A percentile compares a stretch with the other conserved stretches of the same genome.
Conservation (phyloP, 2,888 invertebrate genomes). For the Thecocarcelia acutangulata region DNA sequence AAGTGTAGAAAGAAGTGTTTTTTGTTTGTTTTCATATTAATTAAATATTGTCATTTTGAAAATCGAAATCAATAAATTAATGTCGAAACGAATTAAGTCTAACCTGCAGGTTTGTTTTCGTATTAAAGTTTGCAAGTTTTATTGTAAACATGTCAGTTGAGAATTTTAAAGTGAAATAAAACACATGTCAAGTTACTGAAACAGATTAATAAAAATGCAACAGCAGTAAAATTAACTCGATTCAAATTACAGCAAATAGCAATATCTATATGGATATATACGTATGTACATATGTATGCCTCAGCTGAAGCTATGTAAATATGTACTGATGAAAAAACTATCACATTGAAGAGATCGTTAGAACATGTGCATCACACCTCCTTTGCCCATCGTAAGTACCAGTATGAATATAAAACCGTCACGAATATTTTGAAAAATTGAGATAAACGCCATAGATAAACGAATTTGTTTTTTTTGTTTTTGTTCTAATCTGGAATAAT, state of each 20-base stretch:
- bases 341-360: neutral
- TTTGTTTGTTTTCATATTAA: slow-evolving; percentile 8
- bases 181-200: slow-evolving; percentile 31
- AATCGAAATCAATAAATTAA: slow-evolving; percentile 16
- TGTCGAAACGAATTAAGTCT: slow-evolving; percentile 18
- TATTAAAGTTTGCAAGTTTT: slow-evolving; percentile 41
- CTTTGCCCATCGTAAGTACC: neutral
- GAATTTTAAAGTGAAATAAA: slow-evolving; percentile 33
- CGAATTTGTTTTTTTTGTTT: neutral
- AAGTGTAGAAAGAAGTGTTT: neutral
- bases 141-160: slow-evolving; percentile 48
- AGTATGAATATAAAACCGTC: slow-evolving; percentile 5
- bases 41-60: slow-evolving; percentile 3
- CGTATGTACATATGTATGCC: too few species aligned
- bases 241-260: neutral
- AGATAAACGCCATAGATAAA: neutral
- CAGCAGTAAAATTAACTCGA: neutral
- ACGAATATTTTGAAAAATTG: neutral
- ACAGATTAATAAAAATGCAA: neutral
- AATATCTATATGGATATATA: neutral
- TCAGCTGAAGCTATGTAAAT: neutral
- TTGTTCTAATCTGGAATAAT: too few species aligned
- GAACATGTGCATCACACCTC: neutral
- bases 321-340: too few species aligned
- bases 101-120: slow-evolving; percentile 14